Percentiles rank a stretch among this genome's conserved stretches.
These are phyloP conservation scores for Colaptes auratus DNA, from an alignment of 2,113 vertebrate species.

Conservation along the genomic window DNA sequence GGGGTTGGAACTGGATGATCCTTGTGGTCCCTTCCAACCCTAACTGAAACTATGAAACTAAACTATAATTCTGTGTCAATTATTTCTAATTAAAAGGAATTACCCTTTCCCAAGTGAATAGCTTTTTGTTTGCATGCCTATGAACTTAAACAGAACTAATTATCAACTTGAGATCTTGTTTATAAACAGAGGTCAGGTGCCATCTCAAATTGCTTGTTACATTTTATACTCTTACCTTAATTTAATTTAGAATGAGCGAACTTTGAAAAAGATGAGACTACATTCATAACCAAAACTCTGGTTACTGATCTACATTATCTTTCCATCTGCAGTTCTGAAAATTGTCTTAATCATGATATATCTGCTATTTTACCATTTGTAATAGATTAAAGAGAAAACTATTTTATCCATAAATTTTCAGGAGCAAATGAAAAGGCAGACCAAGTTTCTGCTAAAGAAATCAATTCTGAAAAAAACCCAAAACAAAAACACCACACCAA, in stretches of 20 bases:
- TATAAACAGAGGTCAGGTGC: background rate
- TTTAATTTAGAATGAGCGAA: background rate
- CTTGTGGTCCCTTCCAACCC: too few relatives aligned
- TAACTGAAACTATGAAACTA: too few relatives aligned
- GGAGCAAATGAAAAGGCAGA: background rate
- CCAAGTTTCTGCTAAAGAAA: background rate
- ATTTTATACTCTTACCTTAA: background rate
- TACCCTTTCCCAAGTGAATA: background rate
- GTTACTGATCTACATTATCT: background rate
- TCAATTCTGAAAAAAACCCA: background rate
- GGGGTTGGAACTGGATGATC: too few relatives aligned
- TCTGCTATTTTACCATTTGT: background rate
- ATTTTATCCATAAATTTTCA: background rate
- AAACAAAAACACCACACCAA: too few relatives aligned
- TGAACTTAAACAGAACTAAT: constrained; percentile 10
- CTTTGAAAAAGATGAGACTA: background rate
- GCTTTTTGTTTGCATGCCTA: constrained; percentile 5
- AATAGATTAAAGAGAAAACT: background rate
- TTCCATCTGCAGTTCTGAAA: background rate
- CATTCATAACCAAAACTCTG: background rate
- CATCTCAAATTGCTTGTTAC: background rate
- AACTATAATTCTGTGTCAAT: background rate
- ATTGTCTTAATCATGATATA: background rate
- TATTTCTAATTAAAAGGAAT: constrained; percentile 21
- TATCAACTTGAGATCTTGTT: background rate